Evolutionary conservation across 2,113 vertebrate species (phyloP), one percentile per base, ranked within the genome.

Genomic region (Rhea americana): DNA sequence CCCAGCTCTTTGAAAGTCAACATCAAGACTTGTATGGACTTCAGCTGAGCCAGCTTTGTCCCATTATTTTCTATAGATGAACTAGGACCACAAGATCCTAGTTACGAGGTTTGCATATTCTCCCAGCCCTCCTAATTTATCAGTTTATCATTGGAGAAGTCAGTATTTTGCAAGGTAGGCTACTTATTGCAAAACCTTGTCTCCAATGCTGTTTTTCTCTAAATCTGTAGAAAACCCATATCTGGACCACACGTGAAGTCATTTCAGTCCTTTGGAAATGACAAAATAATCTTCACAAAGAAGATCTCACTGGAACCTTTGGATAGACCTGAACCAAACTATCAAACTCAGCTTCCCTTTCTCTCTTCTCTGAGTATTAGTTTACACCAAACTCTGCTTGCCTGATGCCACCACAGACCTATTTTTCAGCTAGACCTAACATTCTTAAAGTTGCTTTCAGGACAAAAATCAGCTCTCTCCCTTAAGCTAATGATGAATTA

Each of bases 261-360:
- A 83, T 13, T 13, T 79, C 48, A 30, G 0, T 32, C 66, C 48
- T 76, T 79, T 41, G 41, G 39, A 79, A 93, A 26, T 11, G 15
- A 19, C 37, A 28, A 30, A 51, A 39, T 5, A 81, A 59, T 11
- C 55, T 55, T 66, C 56, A 20, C 32, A 48, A 9, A 11, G 39
- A 63, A 39, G 5, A 10, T 30, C 28, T 72, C 0, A 0, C 8
- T n/a, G 17, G 12, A n/a, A 19, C 37, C 28, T 65, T 20, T 45
- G 63, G 45, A 63, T 88, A 74, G 25, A 14, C 48, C 47, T 13
- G n/a, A 89, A 51, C 41, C 59, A 76, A 62, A 20, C 7, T 35
- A 50, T 2, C 43, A 43, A 24, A 25, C 48, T 48, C 86, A 55
- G 81, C 1, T 8, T 32, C 50, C n/a, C 78, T 5, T 14, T 20